These are phyloP conservation scores for Mantis religiosa DNA, from an alignment of 2,888 invertebrate species.

Conservation along the genomic window DNA sequence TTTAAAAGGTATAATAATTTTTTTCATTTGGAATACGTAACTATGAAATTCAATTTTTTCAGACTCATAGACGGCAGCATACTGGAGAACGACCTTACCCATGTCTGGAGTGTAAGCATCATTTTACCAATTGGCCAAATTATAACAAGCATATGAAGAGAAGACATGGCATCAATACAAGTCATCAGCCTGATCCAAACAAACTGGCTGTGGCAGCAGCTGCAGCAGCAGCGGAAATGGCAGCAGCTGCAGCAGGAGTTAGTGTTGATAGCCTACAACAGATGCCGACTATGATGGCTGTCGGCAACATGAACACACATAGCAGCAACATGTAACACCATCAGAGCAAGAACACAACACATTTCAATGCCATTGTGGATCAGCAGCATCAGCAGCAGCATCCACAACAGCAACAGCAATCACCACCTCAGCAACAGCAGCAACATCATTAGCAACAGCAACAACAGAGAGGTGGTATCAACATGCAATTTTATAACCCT, in stretches of 20 bases:
- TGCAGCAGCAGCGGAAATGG: slow-evolving; percentile 9
- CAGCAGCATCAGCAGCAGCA: background rate
- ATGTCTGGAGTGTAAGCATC: slow-evolving; percentile 65
- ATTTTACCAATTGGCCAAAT: slow-evolving; percentile 79
- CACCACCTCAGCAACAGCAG: slow-evolving; percentile 1
- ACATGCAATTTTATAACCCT: slow-evolving; percentile 12
- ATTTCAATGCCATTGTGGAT: background rate
- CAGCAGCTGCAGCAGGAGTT: background rate
- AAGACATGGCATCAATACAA: slow-evolving; percentile 60
- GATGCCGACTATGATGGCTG: background rate
- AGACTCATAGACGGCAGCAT: slow-evolving; percentile 70
- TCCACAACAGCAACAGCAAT: background rate
- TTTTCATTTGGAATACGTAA: too few relatives aligned
- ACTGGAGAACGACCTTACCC: slow-evolving; percentile 67
- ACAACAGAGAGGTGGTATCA: background rate
- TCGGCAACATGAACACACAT: background rate
- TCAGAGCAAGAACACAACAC: background rate
- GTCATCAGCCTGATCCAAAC: slow-evolving; percentile 40
- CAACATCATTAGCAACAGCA: too few relatives aligned
- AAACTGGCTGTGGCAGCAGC: slow-evolving; percentile 26
- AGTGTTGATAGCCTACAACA: background rate
- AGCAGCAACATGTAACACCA: background rate
- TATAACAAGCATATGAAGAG: slow-evolving; percentile 80
- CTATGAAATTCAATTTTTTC: slow-evolving; percentile 10
- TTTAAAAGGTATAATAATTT: too few relatives aligned